These are phyloP conservation scores for Chaunax sp. DNA, from an alignment of 2,797 vertebrate species.

Conservation along the genomic window DNA sequence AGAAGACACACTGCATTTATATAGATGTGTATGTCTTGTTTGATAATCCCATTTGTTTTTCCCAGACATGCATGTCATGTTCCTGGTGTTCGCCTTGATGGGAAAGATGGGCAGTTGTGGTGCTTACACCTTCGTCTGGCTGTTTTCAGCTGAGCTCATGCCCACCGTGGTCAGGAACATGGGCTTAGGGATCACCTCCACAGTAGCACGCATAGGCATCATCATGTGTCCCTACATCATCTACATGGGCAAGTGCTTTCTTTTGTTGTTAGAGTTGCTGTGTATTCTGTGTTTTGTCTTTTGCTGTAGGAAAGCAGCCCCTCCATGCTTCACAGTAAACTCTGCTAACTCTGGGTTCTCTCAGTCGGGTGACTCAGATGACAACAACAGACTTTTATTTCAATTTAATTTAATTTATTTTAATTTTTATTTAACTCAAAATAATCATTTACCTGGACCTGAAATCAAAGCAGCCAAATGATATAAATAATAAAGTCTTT, in stretches of 20 bases:
- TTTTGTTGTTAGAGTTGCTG: neutral
- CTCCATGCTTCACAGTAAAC: no score
- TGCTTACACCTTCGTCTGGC: slow-evolving; percentile 82
- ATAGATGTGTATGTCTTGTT: neutral
- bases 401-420: no score
- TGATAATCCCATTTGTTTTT: slow-evolving; percentile 21
- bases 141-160: slow-evolving; percentile 87
- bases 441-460: no score
- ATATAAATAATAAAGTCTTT: no score
- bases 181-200: slow-evolving; percentile 85
- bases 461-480: no score
- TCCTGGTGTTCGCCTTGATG: slow-evolving; percentile 81
- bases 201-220: slow-evolving; percentile 83
- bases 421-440: no score
- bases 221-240: slow-evolving; percentile 88
- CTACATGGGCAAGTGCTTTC: slow-evolving; percentile 84
- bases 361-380: no score
- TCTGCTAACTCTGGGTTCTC: no score
- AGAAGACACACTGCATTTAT: neutral
- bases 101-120: slow-evolving; percentile 86
- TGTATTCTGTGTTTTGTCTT: no score
- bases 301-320: no score
- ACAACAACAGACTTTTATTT: no score
- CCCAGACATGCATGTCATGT: slow-evolving; percentile 76
- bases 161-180: slow-evolving; percentile 88